Evolutionary conservation across 2,888 invertebrate species (phyloP), one percentile per base, ranked within the genome.

Genomic region (Neocrepidodera transversa): DNA sequence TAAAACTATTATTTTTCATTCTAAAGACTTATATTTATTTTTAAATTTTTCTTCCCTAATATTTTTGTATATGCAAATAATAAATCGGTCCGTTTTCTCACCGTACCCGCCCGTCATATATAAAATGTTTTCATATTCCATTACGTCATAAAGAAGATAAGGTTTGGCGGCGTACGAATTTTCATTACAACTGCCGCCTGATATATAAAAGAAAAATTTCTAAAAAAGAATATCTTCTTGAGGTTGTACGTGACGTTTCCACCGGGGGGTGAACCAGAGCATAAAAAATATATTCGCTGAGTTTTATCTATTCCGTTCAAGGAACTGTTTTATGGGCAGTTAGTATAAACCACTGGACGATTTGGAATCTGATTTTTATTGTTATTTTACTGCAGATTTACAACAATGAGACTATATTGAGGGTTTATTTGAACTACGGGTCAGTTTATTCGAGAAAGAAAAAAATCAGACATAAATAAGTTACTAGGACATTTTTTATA

Each of bases 131-230:
- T 54, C 58, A 59, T 64, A 61, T 56, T 58, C 63, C 45, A 58
- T 63, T 63, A 58, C 52, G 42, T 60, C 52, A 60, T 60, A 58
- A 60, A 60, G 63, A 54, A 63, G 55, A 58, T 58, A 58, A 60
- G 58, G 55, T 42, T 60, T 40, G 53, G 57, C 38, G 45, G 58
- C 55, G 52, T 58, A 60, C 58, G 52, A 55, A 63, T 58, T 61
- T 53, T 63, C 61, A 63, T 63, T 61, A 56, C 58, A 17, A 18
- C 18, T 48, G 43, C 26, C 23, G 54, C 42, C 43, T 58, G 56
- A 42, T 60, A 40, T 56, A 58, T 52, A 60, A 57, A 51, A 50
- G 51, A 56, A 49, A 55, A 49, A 40, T 14, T n/a, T n/a, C 13
- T 23, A 28, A 35, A 30, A 36, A 35, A 51, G 23, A 58, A 40